Evolutionary conservation across 1,140 invertebrate genomes (phyloP).

Genomic region (Samia ricini): DNA sequence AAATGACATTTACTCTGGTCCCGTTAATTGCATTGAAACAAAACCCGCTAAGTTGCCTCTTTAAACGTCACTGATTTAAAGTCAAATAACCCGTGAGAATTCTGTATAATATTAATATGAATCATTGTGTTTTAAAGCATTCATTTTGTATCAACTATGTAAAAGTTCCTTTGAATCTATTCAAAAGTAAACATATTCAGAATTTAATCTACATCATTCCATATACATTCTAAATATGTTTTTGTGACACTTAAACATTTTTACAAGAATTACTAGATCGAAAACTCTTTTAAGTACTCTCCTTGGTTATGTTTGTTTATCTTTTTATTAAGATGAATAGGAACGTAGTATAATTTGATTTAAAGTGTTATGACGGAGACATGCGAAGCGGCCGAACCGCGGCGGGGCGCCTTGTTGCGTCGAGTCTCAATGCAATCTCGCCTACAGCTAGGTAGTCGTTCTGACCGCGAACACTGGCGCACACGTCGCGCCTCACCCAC

Average conservation of each 20-base stretch:
- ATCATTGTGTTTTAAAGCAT: too few species aligned
- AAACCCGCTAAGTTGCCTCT: slow-evolving; percentile 2
- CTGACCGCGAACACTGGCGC: slow-evolving; percentile 44
- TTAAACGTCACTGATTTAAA: slow-evolving; percentile 37
- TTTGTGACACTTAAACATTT: too few species aligned
- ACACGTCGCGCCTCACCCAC: slow-evolving; percentile 42
- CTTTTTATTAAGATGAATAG: neutral
- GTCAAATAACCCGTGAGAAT: slow-evolving; percentile 59
- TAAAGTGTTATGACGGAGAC: slow-evolving; percentile 40
- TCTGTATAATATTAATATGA: too few species aligned
- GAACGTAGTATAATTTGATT: slow-evolving; percentile 54
- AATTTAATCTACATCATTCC: neutral
- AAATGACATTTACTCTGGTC: neutral
- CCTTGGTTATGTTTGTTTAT: neutral
- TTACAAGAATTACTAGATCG: too few species aligned
- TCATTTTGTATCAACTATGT: too few species aligned
- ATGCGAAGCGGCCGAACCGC: slow-evolving; percentile 33
- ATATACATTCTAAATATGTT: too few species aligned
- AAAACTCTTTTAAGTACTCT: neutral
- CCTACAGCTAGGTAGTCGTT: slow-evolving; percentile 39
- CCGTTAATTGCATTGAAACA: slow-evolving; percentile 13
- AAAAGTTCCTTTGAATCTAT: too few species aligned
- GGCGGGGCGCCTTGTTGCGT: slow-evolving; percentile 27
- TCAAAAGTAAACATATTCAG: neutral
- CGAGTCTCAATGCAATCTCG: slow-evolving; percentile 18